Conservation (phyloP, 2,888 invertebrate genomes). For the Osedax frankpressi region DNA sequence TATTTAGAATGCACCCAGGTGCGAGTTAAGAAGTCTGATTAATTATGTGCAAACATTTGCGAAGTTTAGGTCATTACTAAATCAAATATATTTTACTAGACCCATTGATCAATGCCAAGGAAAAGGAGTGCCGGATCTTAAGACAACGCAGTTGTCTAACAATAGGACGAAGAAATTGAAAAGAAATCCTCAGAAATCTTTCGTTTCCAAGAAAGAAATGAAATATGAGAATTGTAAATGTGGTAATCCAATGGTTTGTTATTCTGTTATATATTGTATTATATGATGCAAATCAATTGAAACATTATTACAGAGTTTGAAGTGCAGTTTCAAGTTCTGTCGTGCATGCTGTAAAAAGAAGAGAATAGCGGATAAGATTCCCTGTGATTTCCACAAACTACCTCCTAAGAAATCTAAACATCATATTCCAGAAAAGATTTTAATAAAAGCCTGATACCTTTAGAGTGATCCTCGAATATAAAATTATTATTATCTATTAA, state of each 20-base stretch:
- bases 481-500: no score
- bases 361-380: neutral
- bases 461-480: no score
- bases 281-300: no score
- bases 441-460: no score
- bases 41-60: no score
- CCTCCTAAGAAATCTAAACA: neutral
- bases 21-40: no score
- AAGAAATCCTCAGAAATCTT: slow-evolving; percentile 58
- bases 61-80: no score
- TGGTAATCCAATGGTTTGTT: slow-evolving; percentile 26
- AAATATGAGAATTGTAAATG: slow-evolving; percentile 37
- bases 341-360: neutral
- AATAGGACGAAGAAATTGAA: slow-evolving; percentile 73
- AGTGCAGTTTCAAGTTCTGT: neutral
- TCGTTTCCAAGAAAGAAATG: slow-evolving; percentile 30
- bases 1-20: no score
- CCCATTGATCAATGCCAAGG: no score
- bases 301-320: neutral
- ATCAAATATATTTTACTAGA: no score
- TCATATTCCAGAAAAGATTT: neutral
- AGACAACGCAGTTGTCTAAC: slow-evolving; percentile 59
- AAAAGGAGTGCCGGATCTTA: no score
- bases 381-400: neutral
- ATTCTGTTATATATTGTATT: no score